Evolutionary conservation across 2,888 invertebrate species (phyloP).

Genomic region (Theristus sp.): DNA sequence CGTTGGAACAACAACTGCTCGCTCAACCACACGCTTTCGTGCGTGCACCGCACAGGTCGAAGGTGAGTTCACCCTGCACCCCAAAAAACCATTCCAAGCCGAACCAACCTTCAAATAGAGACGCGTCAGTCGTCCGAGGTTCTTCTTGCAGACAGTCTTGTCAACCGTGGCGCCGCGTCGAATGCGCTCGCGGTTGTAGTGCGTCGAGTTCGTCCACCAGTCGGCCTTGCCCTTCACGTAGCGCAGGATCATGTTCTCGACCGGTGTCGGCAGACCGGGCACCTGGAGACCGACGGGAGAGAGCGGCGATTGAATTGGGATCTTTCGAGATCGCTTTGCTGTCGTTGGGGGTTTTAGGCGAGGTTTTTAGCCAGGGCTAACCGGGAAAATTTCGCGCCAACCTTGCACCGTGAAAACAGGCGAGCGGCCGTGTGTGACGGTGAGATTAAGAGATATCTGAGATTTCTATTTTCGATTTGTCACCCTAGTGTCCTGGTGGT

Average conservation of each 20-base stretch:
- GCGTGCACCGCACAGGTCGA: no score
- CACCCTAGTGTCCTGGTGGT: no score
- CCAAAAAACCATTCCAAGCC: no score
- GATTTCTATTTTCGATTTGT: no score
- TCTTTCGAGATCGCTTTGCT: background rate
- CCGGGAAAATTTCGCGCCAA: background rate
- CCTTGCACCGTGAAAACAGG: background rate
- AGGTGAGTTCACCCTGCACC: no score
- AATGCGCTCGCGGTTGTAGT: conserved; percentile 95
- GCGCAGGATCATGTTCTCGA: conserved; percentile 98
- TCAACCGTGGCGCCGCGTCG: conserved; percentile 98
- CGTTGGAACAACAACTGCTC: no score
- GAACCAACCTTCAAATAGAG: conserved; percentile 58
- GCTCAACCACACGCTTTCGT: no score
- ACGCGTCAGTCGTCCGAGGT: conserved; percentile 86
- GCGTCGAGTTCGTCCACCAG: conserved; percentile 99
- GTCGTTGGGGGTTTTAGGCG: no score
- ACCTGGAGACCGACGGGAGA: conserved; percentile 48
- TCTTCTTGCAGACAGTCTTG: conserved; percentile 99
- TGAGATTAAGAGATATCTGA: no score
- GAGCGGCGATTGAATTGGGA: no score
- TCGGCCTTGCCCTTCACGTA: conserved; percentile 99
- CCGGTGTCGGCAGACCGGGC: conserved; percentile 91
- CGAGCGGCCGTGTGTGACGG: background rate
- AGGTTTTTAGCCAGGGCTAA: no score